Conservation (phyloP, 2,113 vertebrate species). For the Oxyruncus cristatus region DNA sequence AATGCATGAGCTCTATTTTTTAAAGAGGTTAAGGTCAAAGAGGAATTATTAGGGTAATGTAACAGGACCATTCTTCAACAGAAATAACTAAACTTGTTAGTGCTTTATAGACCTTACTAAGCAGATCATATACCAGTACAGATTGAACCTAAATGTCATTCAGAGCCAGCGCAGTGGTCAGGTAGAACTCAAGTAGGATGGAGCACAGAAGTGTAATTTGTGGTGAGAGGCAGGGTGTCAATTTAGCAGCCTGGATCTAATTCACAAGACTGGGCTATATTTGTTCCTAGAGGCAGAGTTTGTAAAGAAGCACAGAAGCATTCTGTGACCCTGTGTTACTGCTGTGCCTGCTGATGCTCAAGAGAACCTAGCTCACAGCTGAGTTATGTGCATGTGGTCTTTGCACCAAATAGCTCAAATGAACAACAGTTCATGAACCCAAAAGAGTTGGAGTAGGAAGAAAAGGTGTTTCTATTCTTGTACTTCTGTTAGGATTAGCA, state of each 20-base stretch:
- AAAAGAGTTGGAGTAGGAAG: not conserved
- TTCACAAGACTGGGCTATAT: not conserved
- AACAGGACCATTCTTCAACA: not conserved
- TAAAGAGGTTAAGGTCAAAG: not conserved
- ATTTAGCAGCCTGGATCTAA: not conserved
- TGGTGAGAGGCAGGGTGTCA: not conserved
- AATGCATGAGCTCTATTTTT: not conserved
- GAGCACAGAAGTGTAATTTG: not conserved
- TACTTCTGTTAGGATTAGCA: not conserved
- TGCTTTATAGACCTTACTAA: constrained; percentile 6
- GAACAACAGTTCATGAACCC: not conserved
- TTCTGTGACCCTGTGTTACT: not conserved
- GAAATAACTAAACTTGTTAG: not conserved
- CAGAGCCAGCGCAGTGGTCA: not conserved
- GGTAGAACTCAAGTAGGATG: not conserved
- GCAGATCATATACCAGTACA: not conserved
- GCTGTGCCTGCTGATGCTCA: not conserved
- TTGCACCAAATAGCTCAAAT: not conserved
- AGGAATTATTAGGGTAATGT: constrained; percentile 25
- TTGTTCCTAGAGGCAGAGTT: not conserved
- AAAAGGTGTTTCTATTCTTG: not conserved
- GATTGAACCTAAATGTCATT: not conserved
- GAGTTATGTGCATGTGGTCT: not conserved
- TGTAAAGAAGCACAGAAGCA: not conserved
- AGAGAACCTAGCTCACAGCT: not conserved